A percentile compares a stretch with the other conserved stretches of the same genome.
Conservation (phyloP, 1,140 invertebrate species). For the Drosophila leontia region DNA sequence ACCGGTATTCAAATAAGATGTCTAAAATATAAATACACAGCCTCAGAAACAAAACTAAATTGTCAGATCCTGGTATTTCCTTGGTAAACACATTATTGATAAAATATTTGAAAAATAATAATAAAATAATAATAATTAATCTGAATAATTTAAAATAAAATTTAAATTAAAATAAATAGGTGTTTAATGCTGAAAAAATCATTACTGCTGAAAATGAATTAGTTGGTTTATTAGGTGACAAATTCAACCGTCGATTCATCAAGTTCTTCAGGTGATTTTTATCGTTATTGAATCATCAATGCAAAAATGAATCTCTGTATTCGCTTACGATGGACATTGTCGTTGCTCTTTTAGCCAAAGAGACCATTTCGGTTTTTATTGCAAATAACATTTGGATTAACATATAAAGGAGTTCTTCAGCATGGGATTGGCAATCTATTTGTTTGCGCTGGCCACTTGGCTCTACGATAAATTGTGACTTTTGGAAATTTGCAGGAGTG, state of each 20-base stretch:
- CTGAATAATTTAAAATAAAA: no score
- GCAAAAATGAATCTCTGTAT: not conserved
- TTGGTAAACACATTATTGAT: no score
- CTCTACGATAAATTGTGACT: constrained; percentile 64
- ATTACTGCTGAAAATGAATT: no score
- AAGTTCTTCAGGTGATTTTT: not conserved
- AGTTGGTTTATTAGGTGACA: not conserved
- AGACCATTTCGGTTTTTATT: constrained; percentile 30
- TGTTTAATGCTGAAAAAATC: no score
- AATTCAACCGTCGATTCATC: not conserved
- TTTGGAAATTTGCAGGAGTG: constrained; percentile 31
- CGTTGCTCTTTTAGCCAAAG: not conserved
- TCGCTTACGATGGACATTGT: not conserved
- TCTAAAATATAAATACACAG: no score
- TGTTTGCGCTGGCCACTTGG: constrained; percentile 61
- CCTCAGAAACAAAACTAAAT: no score
- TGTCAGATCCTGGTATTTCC: no score
- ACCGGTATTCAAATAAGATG: no score
- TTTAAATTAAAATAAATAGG: no score
- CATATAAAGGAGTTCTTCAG: constrained; percentile 60
- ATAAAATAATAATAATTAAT: no score
- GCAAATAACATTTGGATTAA: constrained; percentile 54
- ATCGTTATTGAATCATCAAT: no score
- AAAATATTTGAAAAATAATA: not conserved
- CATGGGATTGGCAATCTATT: constrained; percentile 44